Base-by-base conservation (phyloP, 2,797 vertebrate species). In the Calcarius lapponicus region DNA sequence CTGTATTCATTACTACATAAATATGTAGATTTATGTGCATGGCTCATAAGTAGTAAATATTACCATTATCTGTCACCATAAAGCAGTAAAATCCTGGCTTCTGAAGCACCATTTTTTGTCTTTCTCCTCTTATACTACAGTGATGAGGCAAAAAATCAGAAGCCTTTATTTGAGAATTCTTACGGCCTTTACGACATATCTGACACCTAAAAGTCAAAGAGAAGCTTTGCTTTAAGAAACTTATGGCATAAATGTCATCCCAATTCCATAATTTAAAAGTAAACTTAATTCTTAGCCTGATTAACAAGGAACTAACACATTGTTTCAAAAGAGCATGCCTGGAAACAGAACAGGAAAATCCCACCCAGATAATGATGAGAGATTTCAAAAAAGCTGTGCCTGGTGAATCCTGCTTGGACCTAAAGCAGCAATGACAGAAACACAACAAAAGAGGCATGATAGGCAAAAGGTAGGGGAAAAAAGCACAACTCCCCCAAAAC, bases 1-100 rank as follows among this genome's bases (percentile, higher is more conserved):
- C 85, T 86, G 82, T 38, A 80, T 86, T 88, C 76, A 84, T 81
- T 92, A 83, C 82, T 71, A 80, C 61, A 86, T 92, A 95, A 93
- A 90, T 88, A 94, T 69, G 90, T 74, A 96, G 82, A 94, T 95
- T 89, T 90, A 91, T 79, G 62, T 90, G 86, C 73, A 66, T 75
- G 64, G 88, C 51, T 92, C 47, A 3, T 58, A 88, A 75, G 62
- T 34, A 82, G 89, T 89, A 96, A 96, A 96, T 94, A 94, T 81
- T 95, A 65, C 88, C 54, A 54, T 84, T 83, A 81, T 80, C 70
- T 94, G 80, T 88, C 87, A 93, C 50, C 69, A 91, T 43, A 71
- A 88, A 90, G 26, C 38, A 90, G 34, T 61, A 74, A 90, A 93
- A 90, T 34, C 28, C 34, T 79, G 72, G 80, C 80, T 92, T 57